A percentile compares a stretch with the other conserved stretches of the same genome.
phyloP scores from a whole-genome alignment of 2,113 vertebrate genomes.

The Aphyosemion australe region DNA sequence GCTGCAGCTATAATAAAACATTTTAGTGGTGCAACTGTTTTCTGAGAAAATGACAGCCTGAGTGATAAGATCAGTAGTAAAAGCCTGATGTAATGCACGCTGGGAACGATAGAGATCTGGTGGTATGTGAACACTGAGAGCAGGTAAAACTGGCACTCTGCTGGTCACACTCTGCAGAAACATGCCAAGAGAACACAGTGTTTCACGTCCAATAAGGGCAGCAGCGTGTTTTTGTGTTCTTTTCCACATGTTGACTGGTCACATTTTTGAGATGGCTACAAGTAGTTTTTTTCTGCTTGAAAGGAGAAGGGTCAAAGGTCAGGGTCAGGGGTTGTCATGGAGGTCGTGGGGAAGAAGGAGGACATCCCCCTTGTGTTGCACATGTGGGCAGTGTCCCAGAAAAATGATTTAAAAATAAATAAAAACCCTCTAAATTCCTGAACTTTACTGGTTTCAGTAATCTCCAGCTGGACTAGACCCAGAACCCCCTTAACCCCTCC shows the following conservation, averaged over 20 bases:
- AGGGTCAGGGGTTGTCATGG: constrained; percentile 33
- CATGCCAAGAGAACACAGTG: too few species aligned
- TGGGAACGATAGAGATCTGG: constrained; percentile 25
- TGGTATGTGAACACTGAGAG: constrained; percentile 13
- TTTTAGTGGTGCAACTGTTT: not conserved
- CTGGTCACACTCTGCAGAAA: not conserved
- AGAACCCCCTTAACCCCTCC: not conserved
- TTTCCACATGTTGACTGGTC: constrained; percentile 29
- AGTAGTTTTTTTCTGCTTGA: constrained; percentile 18
- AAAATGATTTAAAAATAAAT: constrained; percentile 14
- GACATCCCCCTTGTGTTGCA: constrained; percentile 22
- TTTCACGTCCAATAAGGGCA: too few species aligned
- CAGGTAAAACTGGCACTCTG: constrained; percentile 29
- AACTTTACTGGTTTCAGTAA: constrained; percentile 28
- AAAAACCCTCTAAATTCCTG: constrained; percentile 52
- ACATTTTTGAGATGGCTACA: constrained; percentile 48
- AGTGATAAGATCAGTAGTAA: constrained; percentile 15
- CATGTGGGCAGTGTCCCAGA: constrained; percentile 34
- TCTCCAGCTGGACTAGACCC: constrained; percentile 31
- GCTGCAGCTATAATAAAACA: too few species aligned
- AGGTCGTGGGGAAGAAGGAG: constrained; percentile 65
- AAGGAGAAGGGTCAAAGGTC: constrained; percentile 52
- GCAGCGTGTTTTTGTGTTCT: constrained; percentile 40
- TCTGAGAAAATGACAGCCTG: constrained; percentile 16
- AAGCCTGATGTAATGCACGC: not conserved